phyloP scores from a whole-genome alignment of 2,888 invertebrate species.

The Gandaritis pyraliata region DNA sequence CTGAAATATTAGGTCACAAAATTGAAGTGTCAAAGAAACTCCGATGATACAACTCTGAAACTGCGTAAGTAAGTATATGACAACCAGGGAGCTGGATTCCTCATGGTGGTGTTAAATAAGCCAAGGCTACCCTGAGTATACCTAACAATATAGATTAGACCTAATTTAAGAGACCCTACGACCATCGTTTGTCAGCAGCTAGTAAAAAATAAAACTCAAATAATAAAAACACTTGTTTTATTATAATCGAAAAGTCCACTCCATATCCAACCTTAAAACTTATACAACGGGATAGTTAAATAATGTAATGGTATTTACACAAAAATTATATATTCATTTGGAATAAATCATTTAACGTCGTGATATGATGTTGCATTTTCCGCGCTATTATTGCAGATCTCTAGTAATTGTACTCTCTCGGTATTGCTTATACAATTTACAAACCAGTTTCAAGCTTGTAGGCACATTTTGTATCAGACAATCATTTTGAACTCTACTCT shows the following conservation, averaged over 20 bases:
- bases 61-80: too few species aligned
- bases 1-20: too few species aligned
- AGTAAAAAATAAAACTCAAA: constrained; percentile 22
- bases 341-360: constrained; percentile 58
- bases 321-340: constrained; percentile 51
- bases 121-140: too few species aligned
- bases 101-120: too few species aligned
- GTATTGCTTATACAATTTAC: constrained; percentile 69
- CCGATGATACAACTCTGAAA: too few species aligned
- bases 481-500: neutral
- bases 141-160: too few species aligned
- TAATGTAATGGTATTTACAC: constrained; percentile 55
- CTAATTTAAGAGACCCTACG: too few species aligned
- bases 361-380: constrained; percentile 64
- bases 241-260: constrained; percentile 66
- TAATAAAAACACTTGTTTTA: constrained; percentile 40
- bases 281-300: constrained; percentile 67
- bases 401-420: constrained; percentile 69
- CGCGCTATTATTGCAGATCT: constrained; percentile 56
- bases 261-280: constrained; percentile 71
- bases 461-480: constrained; percentile 46
- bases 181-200: neutral
- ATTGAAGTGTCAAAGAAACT: too few species aligned
- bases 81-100: too few species aligned
- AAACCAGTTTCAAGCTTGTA: constrained; percentile 60